phyloP scores from a whole-genome alignment of 2,113 vertebrate species.

The Podilymbus podiceps region DNA sequence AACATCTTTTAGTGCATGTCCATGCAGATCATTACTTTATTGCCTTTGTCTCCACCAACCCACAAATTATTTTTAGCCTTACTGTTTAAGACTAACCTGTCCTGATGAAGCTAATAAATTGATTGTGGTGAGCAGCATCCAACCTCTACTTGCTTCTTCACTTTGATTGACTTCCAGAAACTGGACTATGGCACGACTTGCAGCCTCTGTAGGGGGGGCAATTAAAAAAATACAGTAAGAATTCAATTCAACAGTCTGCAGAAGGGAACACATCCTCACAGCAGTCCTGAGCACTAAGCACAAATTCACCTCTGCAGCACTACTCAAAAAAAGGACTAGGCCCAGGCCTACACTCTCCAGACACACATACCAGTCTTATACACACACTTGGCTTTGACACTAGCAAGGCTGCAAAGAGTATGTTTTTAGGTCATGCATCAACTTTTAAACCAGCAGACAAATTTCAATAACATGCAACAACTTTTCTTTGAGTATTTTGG shows the following conservation, averaged over 20 bases:
- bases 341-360: background rate
- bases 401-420: background rate
- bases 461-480: background rate
- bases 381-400: background rate
- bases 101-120: constrained; percentile 97
- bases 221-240: background rate
- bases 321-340: background rate
- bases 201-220: constrained; percentile 81
- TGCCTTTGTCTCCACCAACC: background rate
- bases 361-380: background rate
- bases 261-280: background rate
- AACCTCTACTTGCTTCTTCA: constrained; percentile 96
- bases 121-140: constrained; percentile 99
- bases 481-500: background rate
- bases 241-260: background rate
- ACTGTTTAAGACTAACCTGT: constrained; percentile 82
- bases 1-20: background rate
- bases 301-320: background rate
- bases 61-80: background rate
- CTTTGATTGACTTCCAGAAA: constrained; percentile 99
- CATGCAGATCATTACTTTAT: background rate
- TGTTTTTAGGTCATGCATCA: background rate
- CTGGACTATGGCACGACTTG: constrained; percentile 97
- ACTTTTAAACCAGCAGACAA: background rate
- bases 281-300: background rate